Evolutionary conservation across 2,797 vertebrate genomes (phyloP).

Genomic region (Spinibarbus caldwelli): DNA sequence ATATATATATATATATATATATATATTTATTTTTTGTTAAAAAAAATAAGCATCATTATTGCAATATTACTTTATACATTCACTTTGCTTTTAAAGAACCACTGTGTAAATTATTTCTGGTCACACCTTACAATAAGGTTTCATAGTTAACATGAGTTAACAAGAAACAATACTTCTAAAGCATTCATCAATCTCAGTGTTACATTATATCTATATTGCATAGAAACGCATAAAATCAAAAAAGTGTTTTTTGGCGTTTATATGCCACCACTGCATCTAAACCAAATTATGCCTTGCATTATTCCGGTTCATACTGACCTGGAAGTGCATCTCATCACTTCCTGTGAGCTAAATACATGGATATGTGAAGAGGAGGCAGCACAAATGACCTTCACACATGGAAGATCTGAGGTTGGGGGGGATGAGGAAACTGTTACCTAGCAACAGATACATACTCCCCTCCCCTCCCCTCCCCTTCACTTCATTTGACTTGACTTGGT

Average conservation of each 20-base stretch:
- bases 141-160: background rate
- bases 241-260: background rate
- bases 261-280: background rate
- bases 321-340: conserved; percentile 57
- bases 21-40: no score
- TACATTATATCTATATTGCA: background rate
- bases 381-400: conserved; percentile 72
- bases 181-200: background rate
- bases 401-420: conserved; percentile 12
- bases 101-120: background rate
- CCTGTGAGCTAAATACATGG: conserved; percentile 45
- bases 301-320: background rate
- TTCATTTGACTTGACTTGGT: no score
- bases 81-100: background rate
- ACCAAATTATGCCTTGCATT: background rate
- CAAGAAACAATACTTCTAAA: no score
- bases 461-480: conserved; percentile 29
- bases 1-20: no score
- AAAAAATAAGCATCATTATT: background rate
- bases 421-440: conserved; percentile 62
- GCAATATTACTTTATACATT: background rate
- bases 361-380: conserved; percentile 29
- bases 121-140: background rate
- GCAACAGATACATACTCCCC: conserved; percentile 65
- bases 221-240: background rate